A percentile compares a stretch with the other conserved stretches of the same genome.
Conservation (phyloP, 2,797 vertebrate species). For the Calcarius lapponicus region DNA sequence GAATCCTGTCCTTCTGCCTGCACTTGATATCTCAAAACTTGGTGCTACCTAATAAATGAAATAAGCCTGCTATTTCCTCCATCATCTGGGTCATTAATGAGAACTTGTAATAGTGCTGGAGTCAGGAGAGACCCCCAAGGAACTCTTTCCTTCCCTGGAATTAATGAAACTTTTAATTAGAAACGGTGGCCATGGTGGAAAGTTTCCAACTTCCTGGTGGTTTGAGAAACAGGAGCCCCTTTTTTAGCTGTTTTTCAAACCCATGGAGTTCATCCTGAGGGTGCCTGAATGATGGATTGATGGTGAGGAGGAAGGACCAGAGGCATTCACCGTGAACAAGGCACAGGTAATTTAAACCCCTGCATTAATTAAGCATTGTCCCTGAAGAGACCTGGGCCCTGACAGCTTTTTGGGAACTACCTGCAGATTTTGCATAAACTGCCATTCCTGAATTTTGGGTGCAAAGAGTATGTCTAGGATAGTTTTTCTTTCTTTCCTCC, state of each 20-base stretch:
- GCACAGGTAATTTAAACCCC: not conserved
- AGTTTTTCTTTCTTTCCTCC: not conserved
- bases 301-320: not conserved
- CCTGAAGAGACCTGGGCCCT: not conserved
- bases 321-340: not conserved
- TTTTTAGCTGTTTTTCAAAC: not conserved
- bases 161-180: conserved; percentile 27
- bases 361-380: not conserved
- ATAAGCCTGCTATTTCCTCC: not conserved
- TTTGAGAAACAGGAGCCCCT: not conserved
- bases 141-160: not conserved
- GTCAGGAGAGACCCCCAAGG: not conserved
- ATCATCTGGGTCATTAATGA: not conserved
- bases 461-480: not conserved
- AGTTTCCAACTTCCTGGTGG: not conserved
- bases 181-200: not conserved
- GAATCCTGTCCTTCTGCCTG: not conserved
- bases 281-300: not conserved
- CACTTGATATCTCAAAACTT: not conserved
- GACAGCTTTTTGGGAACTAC: not conserved
- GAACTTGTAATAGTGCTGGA: not conserved
- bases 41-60: not conserved
- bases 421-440: not conserved
- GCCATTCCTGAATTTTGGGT: not conserved
- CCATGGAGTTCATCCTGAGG: not conserved